Percentiles rank a stretch among this genome's conserved stretches.
Evolutionary conservation across 2,888 invertebrate genomes (phyloP).

Genomic region (Acronicta aceris): DNA sequence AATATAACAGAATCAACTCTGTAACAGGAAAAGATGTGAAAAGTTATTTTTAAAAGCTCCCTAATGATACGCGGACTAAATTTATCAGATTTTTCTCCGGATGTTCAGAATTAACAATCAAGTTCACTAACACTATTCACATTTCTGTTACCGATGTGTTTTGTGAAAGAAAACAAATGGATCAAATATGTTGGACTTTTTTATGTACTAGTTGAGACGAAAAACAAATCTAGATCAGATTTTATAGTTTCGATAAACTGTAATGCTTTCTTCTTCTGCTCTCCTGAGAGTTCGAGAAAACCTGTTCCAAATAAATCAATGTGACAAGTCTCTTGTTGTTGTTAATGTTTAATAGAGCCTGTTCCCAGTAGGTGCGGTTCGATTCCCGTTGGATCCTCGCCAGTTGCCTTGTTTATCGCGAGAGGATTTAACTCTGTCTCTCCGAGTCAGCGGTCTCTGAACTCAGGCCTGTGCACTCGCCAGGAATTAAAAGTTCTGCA

Average conservation of each 20-base stretch:
- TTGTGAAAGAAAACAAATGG: slow-evolving; percentile 3
- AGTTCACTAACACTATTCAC: slow-evolving; percentile 55
- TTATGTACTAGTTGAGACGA: too few species aligned
- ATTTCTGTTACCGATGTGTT: slow-evolving; percentile 19
- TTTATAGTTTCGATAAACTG: too few species aligned
- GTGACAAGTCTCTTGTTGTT: slow-evolving; percentile 19
- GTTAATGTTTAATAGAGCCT: slow-evolving; percentile 35
- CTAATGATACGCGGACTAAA: slow-evolving; percentile 33
- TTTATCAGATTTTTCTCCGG: slow-evolving; percentile 45
- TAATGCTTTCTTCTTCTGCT: too few species aligned
- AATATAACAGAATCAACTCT: slow-evolving; percentile 14
- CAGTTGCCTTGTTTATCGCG: slow-evolving; percentile 65
- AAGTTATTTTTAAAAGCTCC: slow-evolving; percentile 43
- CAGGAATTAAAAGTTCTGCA: slow-evolving; percentile 63
- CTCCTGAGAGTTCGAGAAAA: too few species aligned
- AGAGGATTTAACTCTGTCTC: slow-evolving; percentile 56
- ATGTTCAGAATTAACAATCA: slow-evolving; percentile 50
- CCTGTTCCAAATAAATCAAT: neutral
- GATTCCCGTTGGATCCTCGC: slow-evolving; percentile 67
- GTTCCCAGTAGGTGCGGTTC: slow-evolving; percentile 55
- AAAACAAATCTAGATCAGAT: too few species aligned
- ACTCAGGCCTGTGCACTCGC: slow-evolving; percentile 61
- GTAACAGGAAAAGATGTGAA: slow-evolving; percentile 24
- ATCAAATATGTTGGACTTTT: neutral
- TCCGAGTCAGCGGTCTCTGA: slow-evolving; percentile 65